Base-by-base conservation (phyloP, 2,888 invertebrate genomes). In the Chironomus tentans region DNA sequence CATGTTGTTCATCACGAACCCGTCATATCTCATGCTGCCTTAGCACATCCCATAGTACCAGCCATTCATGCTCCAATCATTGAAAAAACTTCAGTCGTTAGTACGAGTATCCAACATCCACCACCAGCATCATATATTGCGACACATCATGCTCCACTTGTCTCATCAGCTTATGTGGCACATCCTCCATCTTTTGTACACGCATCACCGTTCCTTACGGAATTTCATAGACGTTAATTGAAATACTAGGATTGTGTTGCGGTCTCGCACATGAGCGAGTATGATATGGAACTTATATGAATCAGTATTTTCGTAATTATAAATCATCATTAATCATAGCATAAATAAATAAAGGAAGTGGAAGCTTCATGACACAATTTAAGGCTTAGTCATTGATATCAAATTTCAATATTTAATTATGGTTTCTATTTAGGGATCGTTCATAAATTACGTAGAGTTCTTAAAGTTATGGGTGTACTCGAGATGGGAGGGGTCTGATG, bases 211-310 rank as follows among this genome's bases (percentile, higher is more conserved):
- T 18, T 70, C 21, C 47, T 70, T 46, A 48, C 70, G 24, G 61
- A 46, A 61, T 71, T 18, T 61, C 71, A 71, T 28, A 47, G 28
- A 13, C 70, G 70, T 71, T 56, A 71, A 71, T 56, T 71, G 12
- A 47, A 56, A 56, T 56, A 56, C 2, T 1, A 18, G n/a, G 15
- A 56, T 15, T 21, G 6, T 7, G 10, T 38, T 38, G 38, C 10
- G 38, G 38, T 38, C 38, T 38, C 38, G 38, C 38, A 38, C 1
- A 38, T 38, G 38, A 38, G 10, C 10, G 38, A 38, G 4, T 7
- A 38, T 7, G 38, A 38, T 38, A 38, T 10, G 38, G 38, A 38
- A 38, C 38, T 38, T 38, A 38, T 38, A 4, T 38, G 38, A 38
- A 38, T 38, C 10, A 38, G 38, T 38, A 38, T 38, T 38, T 38